Evolutionary conservation across 2,113 vertebrate genomes (phyloP).

Genomic region (Etheostoma spectabile): DNA sequence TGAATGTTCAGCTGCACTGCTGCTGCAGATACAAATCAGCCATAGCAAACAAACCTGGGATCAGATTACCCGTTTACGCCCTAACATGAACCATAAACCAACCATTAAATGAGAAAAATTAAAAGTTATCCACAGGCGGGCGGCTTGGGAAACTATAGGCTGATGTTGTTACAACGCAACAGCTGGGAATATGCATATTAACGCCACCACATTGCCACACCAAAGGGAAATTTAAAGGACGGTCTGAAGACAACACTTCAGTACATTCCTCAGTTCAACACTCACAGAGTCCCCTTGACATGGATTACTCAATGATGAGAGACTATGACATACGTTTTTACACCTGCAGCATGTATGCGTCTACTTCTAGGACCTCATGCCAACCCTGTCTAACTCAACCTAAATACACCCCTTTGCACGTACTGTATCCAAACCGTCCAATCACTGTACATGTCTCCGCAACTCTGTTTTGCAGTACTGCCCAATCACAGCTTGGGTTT

Average conservation of each 20-base stretch:
- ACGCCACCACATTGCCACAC: background rate
- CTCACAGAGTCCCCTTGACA: background rate
- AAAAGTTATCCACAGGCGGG: background rate
- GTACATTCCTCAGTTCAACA: background rate
- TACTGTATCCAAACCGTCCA: slow-evolving; percentile 15
- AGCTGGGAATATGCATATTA: background rate
- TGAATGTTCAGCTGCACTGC: slow-evolving; percentile 30
- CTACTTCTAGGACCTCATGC: background rate
- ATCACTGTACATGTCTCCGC: slow-evolving; percentile 3
- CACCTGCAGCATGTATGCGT: background rate
- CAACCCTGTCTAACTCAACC: background rate
- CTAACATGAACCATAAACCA: background rate
- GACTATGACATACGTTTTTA: background rate
- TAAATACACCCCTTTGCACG: background rate
- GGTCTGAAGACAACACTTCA: too few species aligned
- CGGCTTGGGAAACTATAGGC: background rate
- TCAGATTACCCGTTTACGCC: background rate
- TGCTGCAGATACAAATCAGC: slow-evolving; percentile 26
- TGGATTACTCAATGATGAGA: background rate
- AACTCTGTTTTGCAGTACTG: background rate
- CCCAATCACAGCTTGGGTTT: slow-evolving; percentile 39
- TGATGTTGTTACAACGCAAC: background rate
- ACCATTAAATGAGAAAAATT: too few species aligned
- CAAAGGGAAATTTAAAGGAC: background rate
- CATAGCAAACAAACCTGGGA: slow-evolving; percentile 11